These are phyloP conservation scores for Agonopterix heracliana DNA, from an alignment of 2,888 invertebrate genomes.

Conservation along the genomic window DNA sequence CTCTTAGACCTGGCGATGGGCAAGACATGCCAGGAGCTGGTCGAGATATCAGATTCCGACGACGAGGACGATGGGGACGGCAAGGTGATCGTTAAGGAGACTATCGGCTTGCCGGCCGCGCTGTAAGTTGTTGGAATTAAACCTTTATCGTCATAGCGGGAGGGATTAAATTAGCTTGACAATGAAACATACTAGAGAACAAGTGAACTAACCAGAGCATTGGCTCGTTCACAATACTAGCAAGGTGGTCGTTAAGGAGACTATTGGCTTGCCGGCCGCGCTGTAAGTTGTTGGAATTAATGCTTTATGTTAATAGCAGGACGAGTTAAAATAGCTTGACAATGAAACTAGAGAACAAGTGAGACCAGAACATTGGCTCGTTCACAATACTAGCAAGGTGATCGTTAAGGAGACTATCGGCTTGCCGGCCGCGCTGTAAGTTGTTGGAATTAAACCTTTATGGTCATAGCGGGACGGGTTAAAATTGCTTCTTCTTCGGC, in stretches of 20 bases:
- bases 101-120: conserved; percentile 35
- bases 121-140: conserved; percentile 29
- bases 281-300: conserved; percentile 29
- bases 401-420: conserved; percentile 29
- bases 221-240: too few species aligned
- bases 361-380: too few species aligned
- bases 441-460: conserved; percentile 3
- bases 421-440: conserved; percentile 39
- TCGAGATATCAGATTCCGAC: conserved; percentile 70
- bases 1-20: conserved; percentile 38
- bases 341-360: too few species aligned
- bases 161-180: too few species aligned
- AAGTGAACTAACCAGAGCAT: too few species aligned
- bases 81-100: conserved; percentile 12
- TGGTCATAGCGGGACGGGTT: too few species aligned
- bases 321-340: too few species aligned
- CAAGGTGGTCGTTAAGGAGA: conserved; percentile 12
- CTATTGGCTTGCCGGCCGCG: conserved; percentile 35
- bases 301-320: too few species aligned
- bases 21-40: conserved; percentile 37
- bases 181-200: too few species aligned
- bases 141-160: too few species aligned
- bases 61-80: conserved; percentile 30
- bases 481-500: too few species aligned
- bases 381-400: too few species aligned